Percentiles rank a stretch among this genome's conserved stretches.
These are phyloP conservation scores for Tipula lateralis DNA, from an alignment of 2,888 invertebrate species.

Conservation along the genomic window DNA sequence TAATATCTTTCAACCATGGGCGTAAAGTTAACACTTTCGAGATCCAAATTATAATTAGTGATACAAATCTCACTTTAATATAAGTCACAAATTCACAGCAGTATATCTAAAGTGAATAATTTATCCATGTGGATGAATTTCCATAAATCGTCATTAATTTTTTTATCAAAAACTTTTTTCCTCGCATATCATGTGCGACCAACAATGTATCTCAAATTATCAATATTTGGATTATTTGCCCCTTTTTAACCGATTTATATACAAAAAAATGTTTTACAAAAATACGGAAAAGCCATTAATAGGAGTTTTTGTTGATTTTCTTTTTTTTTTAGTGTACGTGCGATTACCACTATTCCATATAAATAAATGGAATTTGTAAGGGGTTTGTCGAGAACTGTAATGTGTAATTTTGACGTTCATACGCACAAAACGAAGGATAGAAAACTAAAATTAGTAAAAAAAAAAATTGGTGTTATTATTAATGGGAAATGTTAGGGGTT, in stretches of 20 bases:
- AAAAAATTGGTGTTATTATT: not conserved
- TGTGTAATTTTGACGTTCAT: not conserved
- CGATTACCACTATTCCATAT: not conserved
- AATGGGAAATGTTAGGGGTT: slow-evolving; percentile 1
- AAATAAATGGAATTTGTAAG: not conserved
- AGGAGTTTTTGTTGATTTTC: not conserved
- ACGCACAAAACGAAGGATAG: not conserved
- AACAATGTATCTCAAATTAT: not conserved
- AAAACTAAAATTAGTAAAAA: not conserved
- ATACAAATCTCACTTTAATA: too few relatives aligned
- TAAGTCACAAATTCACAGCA: not conserved
- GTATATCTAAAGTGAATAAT: not conserved
- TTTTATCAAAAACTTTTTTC: not conserved
- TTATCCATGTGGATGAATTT: not conserved
- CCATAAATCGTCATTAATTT: not conserved
- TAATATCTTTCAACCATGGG: too few relatives aligned
- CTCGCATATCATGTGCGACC: not conserved
- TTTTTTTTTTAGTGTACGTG: not conserved
- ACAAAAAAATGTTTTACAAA: not conserved
- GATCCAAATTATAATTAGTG: too few relatives aligned
- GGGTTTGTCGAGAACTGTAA: not conserved
- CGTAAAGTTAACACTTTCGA: too few relatives aligned
- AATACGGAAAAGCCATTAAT: not conserved
- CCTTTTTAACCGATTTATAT: slow-evolving; percentile 20
- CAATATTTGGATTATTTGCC: slow-evolving; percentile 28